A percentile compares a stretch with the other conserved stretches of the same genome.
These are phyloP conservation scores for Epizoanthus rinbou DNA, from an alignment of 92 coral and sea anemone species.

Conservation along the genomic window DNA sequence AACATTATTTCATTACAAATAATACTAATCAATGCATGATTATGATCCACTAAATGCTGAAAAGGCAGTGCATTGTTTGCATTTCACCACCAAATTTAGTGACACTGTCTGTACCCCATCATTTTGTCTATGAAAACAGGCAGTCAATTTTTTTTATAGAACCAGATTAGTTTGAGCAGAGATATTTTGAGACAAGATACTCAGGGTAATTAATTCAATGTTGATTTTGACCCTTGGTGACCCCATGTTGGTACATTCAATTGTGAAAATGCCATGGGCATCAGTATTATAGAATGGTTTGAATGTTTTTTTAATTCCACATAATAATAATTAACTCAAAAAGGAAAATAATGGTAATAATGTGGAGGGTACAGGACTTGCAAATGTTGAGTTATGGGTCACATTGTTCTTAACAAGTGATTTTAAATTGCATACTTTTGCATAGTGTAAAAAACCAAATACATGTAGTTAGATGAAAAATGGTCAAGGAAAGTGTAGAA, in stretches of 20 bases:
- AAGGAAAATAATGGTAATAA: too few relatives aligned
- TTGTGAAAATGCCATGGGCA: too few relatives aligned
- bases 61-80: not conserved
- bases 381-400: not conserved
- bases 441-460: not conserved
- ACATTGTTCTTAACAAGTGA: not conserved
- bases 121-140: not conserved
- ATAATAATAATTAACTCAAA: too few relatives aligned
- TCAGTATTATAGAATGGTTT: not conserved
- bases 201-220: too few relatives aligned
- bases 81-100: not conserved
- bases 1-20: not conserved
- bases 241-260: too few relatives aligned
- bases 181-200: not conserved
- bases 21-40: too few relatives aligned
- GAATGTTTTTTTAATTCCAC: too few relatives aligned
- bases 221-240: too few relatives aligned
- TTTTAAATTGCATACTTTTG: not conserved
- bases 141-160: too few relatives aligned
- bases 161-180: too few relatives aligned
- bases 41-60: too few relatives aligned
- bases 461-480: not conserved
- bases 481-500: not conserved
- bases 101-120: conserved; percentile 1
- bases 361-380: too few relatives aligned